Evolutionary conservation across 2,797 vertebrate species (phyloP), one percentile per base, ranked within the genome.

Genomic region (Alectoris magna): DNA sequence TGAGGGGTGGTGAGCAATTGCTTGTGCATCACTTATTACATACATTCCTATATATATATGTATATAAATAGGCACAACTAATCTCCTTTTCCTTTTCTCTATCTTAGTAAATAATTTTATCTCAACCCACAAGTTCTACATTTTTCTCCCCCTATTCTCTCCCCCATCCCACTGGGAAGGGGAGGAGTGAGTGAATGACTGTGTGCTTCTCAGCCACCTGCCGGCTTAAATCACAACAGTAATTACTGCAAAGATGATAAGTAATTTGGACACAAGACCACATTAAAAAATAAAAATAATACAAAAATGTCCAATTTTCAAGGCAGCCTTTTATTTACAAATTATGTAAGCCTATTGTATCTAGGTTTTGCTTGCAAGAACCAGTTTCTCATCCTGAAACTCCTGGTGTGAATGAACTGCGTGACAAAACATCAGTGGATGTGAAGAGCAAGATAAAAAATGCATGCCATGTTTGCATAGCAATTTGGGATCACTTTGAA

Each of bases 371-470:
- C 43, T 69, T 90, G 59, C 79, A 82, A 76, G 89, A 95, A 23
- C 69, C 69, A n/a, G 36, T 86, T 91, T 58, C 5, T 16, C 81
- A 92, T 78, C 73, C 58, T 71, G 68, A 90, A 96, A 93, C 7
- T 69, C 73, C 77, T 89, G 74, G 87, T 90, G 87, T 83, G 78
- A 92, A 87, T 27, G 46, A 95, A 91, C 70, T 73, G 84, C 0
- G 0, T 75, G 87, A 94, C 73, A 94, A 73, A 87, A 59, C 36
- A 56, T 29, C 87, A 86, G 70, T 56, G 75, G 88, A 83, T 94
- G 68, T 93, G 88, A 95, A 56, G 68, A 92, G 55, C 6, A 41
- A 79, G 88, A 78, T 73, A 71, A 87, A 95, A 95, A 93, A 69
- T 31, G 21, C 43, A 70, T 75, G 62, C 48, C 21, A 14, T 51